Evolutionary conservation across 2,113 vertebrate genomes (phyloP).

Genomic region (Scortum barcoo): DNA sequence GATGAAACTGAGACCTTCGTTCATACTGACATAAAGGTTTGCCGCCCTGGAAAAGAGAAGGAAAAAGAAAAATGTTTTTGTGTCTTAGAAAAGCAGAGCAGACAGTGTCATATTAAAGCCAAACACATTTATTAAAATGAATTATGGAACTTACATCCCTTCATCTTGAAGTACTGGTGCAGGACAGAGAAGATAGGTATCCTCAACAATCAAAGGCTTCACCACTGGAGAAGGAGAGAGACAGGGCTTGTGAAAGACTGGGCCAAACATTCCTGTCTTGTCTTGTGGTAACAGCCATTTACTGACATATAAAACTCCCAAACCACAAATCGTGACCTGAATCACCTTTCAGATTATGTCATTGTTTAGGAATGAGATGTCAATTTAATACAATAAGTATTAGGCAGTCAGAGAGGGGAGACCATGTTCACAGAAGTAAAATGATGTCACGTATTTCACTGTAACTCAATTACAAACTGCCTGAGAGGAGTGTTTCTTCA

Average conservation of each 20-base stretch:
- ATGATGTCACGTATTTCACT: slow-evolving; percentile 24
- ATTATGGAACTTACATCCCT: slow-evolving; percentile 90
- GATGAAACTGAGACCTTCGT: slow-evolving; percentile 97
- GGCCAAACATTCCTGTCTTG: slow-evolving; percentile 30
- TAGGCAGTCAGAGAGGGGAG: background rate
- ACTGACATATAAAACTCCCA: background rate
- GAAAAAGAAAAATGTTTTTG: slow-evolving; percentile 20
- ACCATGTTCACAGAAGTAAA: background rate
- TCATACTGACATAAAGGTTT: slow-evolving; percentile 98
- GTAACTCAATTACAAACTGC: slow-evolving; percentile 6
- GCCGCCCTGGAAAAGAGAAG: slow-evolving; percentile 81
- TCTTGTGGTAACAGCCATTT: background rate
- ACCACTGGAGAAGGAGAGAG: slow-evolving; percentile 85
- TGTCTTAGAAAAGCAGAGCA: slow-evolving; percentile 2
- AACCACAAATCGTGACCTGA: background rate
- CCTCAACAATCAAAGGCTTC: slow-evolving; percentile 94
- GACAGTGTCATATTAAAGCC: background rate
- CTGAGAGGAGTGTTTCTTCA: background rate
- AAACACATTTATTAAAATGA: slow-evolving; percentile 8
- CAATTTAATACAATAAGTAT: slow-evolving; percentile 1
- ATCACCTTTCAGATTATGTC: background rate
- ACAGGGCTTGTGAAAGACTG: slow-evolving; percentile 12
- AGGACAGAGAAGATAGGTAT: slow-evolving; percentile 96
- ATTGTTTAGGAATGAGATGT: slow-evolving; percentile 5
- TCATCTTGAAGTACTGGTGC: slow-evolving; percentile 94